Evolutionary conservation across 2,888 invertebrate genomes (phyloP), one percentile per base, ranked within the genome.

Genomic region (Acanthosoma haemorrhoidale): DNA sequence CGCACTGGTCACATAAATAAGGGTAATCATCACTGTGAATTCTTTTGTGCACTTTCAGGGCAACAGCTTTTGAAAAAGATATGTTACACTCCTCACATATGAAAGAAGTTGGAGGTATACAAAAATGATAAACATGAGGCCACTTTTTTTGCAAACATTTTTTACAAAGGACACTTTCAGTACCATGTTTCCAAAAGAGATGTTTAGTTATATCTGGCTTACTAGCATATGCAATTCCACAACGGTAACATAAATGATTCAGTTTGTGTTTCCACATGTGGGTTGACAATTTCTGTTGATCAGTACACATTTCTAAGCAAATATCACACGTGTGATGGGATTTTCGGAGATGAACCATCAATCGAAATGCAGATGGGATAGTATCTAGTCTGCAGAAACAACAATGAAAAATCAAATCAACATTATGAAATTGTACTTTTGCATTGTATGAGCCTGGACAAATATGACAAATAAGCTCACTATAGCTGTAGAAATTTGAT

Each of bases 241-340:
- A 94, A 25, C 92, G 86, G 79, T 92, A 93, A 78, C 94, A 94
- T 69, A 92, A 81, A 80, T 93, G 92, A 79, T 92, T 88, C 41
- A 93, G 80, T 80, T 93, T 94, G 78, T 94, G 93, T 81, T 94
- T 94, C 91, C 92, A 92, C 21, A 93, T 91, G 78, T 94, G 94
- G 76, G 90, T 91, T 1, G 92, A 92, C 1, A 94, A 82, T 75
- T 88, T 87, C 74, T 88, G 85, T 78, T 93, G 93, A 78, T 88
- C 89, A 66, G 88, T 86, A 76, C 92, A 91, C 73, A 87, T 84
- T 79, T 93, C 92, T 75, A 94, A 81, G 78, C 94, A 94, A 18
- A 93, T 90, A 81, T 94, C 93, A 80, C 94, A 94, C 0, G 90
- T 87, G 78, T 90, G 89, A 80, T 94, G 94, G 73, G 87, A 85